Evolutionary conservation across 2,113 vertebrate genomes (phyloP).

Genomic region (Mesembrinibis cayennensis): DNA sequence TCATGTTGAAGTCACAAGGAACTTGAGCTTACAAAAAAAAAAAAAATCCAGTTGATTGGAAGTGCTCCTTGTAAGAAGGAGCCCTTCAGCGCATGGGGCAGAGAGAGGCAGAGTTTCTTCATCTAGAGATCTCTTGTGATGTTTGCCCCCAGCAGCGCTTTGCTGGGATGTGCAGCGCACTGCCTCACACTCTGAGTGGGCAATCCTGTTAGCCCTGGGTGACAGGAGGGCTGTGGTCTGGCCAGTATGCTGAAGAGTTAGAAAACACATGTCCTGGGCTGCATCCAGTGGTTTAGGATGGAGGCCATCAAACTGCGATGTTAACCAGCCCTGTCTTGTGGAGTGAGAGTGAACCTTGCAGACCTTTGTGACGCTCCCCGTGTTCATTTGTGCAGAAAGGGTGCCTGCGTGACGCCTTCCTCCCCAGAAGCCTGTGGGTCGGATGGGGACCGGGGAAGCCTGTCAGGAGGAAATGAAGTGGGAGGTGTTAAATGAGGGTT

Average conservation of each 20-base stretch:
- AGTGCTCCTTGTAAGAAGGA: neutral
- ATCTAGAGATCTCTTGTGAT: neutral
- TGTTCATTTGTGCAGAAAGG: accelerated
- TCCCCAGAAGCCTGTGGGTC: neutral
- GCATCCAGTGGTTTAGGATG: neutral
- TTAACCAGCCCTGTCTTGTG: neutral
- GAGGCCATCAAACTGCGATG: neutral
- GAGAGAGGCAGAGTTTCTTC: neutral
- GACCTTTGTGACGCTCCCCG: neutral
- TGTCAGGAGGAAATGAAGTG: accelerated
- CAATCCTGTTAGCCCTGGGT: neutral
- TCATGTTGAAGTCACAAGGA: neutral
- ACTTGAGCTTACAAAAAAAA: neutral
- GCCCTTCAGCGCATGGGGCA: neutral
- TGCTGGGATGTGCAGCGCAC: accelerated
- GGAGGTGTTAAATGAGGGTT: neutral
- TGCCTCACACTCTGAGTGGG: neutral
- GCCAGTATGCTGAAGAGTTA: neutral
- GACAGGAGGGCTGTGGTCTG: neutral
- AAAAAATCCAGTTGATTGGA: neutral
- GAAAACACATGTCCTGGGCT: neutral
- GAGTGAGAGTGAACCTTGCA: neutral
- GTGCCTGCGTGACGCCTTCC: neutral
- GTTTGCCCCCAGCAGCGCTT: neutral
- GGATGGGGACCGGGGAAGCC: neutral